Conservation (phyloP, 2,888 invertebrate species). For the Lucinisca nassula region DNA sequence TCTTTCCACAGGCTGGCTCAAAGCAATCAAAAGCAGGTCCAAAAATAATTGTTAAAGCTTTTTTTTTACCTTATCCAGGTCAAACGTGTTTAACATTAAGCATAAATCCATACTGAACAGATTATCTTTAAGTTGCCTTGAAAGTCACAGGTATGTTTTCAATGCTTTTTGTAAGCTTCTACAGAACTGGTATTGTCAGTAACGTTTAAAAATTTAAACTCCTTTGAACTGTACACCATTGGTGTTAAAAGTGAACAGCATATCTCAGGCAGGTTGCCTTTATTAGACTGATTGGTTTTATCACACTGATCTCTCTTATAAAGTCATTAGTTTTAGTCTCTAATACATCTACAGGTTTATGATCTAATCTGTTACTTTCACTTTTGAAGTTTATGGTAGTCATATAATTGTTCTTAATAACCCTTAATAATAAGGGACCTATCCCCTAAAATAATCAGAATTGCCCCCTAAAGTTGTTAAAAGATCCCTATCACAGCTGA, state of each 20-base stretch:
- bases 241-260: neutral
- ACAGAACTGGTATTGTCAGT: too few species aligned
- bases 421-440: neutral
- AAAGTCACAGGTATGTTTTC: too few species aligned
- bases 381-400: neutral
- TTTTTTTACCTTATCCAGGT: neutral
- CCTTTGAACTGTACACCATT: neutral
- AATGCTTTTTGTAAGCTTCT: too few species aligned
- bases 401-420: neutral
- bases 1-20: too few species aligned
- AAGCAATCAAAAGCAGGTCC: too few species aligned
- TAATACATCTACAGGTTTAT: neutral
- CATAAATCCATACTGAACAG: neutral
- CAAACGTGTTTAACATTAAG: neutral
- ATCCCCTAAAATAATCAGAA: neutral
- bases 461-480: neutral
- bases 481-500: neutral
- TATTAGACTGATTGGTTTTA: neutral
- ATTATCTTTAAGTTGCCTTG: too few species aligned
- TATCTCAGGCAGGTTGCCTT: neutral
- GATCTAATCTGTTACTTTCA: neutral
- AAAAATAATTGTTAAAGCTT: too few species aligned
- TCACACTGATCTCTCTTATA: neutral
- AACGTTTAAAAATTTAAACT: too few species aligned
- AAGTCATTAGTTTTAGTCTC: neutral